Evolutionary conservation across 2,888 invertebrate species (phyloP).

Genomic region (Ptilodon capucinus): DNA sequence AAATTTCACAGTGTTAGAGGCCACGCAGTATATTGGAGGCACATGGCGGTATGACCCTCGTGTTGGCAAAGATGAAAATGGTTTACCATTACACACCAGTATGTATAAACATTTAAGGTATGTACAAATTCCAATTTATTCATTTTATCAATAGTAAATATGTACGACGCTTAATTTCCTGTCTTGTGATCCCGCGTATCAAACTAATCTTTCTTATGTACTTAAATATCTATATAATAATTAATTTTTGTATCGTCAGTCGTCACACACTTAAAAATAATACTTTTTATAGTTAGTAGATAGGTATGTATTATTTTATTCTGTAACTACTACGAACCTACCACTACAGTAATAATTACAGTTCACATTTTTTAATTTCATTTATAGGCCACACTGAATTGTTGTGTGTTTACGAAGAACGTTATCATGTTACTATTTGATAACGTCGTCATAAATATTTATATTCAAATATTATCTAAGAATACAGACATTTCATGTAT

Average conservation of each 20-base stretch:
- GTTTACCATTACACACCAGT: slow-evolving; percentile 84
- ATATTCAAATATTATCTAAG: no score
- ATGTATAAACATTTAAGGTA: slow-evolving; percentile 87
- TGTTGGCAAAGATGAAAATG: slow-evolving; percentile 79
- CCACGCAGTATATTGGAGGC: slow-evolving; percentile 66
- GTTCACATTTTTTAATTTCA: not conserved
- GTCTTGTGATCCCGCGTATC: no score
- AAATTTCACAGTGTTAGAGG: slow-evolving; percentile 64
- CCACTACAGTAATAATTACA: no score
- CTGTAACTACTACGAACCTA: no score
- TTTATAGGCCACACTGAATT: not conserved
- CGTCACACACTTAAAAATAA: no score
- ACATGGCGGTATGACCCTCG: slow-evolving; percentile 76
- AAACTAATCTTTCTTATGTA: no score
- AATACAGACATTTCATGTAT: no score
- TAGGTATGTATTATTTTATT: no score
- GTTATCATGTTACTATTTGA: slow-evolving; percentile 1
- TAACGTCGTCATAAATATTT: not conserved
- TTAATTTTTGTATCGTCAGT: no score
- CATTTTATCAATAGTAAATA: not conserved
- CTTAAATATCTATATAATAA: no score
- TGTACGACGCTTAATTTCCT: no score
- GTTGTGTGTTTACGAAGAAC: slow-evolving; percentile 19
- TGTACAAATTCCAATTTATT: slow-evolving; percentile 7
- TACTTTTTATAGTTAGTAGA: no score